Conservation (phyloP, 1,140 invertebrate species). For the Ceratitis capitata region DNA sequence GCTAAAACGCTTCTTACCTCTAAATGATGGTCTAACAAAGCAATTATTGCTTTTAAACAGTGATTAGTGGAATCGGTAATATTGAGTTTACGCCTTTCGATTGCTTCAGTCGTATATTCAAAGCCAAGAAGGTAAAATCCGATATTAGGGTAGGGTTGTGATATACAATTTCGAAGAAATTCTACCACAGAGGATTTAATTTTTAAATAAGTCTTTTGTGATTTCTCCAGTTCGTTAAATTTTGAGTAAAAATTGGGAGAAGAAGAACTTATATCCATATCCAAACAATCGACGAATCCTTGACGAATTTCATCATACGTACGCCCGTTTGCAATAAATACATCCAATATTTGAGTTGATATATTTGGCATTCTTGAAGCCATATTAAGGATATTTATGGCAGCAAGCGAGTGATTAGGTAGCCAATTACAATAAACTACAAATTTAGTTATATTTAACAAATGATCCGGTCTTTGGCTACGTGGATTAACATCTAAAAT, state of each 20-base stretch:
- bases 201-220: conserved; percentile 60
- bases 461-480: conserved; percentile 79
- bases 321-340: conserved; percentile 72
- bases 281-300: conserved; percentile 89
- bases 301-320: conserved; percentile 72
- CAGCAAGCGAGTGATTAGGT: conserved; percentile 74
- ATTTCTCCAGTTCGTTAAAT: conserved; percentile 58
- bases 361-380: conserved; percentile 74
- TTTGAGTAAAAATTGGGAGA: neutral
- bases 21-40: conserved; percentile 75
- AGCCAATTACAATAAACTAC: conserved; percentile 78
- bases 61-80: conserved; percentile 81
- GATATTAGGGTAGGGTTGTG: conserved; percentile 81
- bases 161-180: conserved; percentile 80
- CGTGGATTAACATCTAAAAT: conserved; percentile 84
- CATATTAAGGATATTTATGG: conserved; percentile 76
- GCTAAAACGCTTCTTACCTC: conserved; percentile 47
- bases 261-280: conserved; percentile 70
- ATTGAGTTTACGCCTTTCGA: conserved; percentile 76
- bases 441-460: conserved; percentile 82
- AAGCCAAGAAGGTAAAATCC: conserved; percentile 91
- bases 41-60: conserved; percentile 84
- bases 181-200: conserved; percentile 77
- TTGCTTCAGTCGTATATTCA: conserved; percentile 76
- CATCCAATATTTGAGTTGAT: conserved; percentile 76